Evolutionary conservation across 2,888 invertebrate genomes (phyloP).

Genomic region (Amphipoea lucens): DNA sequence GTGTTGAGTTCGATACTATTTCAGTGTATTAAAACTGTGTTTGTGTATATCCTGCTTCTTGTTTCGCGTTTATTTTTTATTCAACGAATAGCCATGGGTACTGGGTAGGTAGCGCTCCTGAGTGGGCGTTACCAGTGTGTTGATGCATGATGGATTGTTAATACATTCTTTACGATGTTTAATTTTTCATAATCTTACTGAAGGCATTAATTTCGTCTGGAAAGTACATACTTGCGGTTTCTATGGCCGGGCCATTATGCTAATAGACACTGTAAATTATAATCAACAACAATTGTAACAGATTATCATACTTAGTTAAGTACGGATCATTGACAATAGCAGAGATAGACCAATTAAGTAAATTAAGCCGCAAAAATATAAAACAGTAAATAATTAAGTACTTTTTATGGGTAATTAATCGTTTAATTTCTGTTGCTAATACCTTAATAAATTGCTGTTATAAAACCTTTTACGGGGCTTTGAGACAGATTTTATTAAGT

Average conservation of each 20-base stretch:
- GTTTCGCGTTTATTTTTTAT: slow-evolving; percentile 61
- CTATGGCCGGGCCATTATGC: background rate
- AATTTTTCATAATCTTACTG: slow-evolving; percentile 37
- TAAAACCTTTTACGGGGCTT: slow-evolving; percentile 23
- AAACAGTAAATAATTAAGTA: slow-evolving; percentile 22
- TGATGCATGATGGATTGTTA: slow-evolving; percentile 51
- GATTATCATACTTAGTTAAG: background rate
- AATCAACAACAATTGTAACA: slow-evolving; percentile 17
- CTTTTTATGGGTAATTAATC: slow-evolving; percentile 23
- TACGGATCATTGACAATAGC: slow-evolving; percentile 20
- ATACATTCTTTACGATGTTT: slow-evolving; percentile 33
- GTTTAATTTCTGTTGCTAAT: slow-evolving; percentile 34
- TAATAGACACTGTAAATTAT: background rate
- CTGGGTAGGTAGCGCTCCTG: slow-evolving; percentile 31
- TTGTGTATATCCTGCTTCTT: slow-evolving; percentile 14
- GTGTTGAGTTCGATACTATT: background rate
- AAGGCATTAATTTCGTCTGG: slow-evolving; percentile 24
- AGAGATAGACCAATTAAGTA: slow-evolving; percentile 12
- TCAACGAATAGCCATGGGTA: slow-evolving; percentile 51
- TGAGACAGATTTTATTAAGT: slow-evolving; percentile 4
- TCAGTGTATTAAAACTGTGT: background rate
- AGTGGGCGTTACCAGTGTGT: slow-evolving; percentile 52
- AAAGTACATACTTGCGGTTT: slow-evolving; percentile 20
- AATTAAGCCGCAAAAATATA: slow-evolving; percentile 10
- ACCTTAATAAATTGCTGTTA: slow-evolving; percentile 26